phyloP scores from a whole-genome alignment of 2,113 vertebrate species.

The Gymnogyps californianus region DNA sequence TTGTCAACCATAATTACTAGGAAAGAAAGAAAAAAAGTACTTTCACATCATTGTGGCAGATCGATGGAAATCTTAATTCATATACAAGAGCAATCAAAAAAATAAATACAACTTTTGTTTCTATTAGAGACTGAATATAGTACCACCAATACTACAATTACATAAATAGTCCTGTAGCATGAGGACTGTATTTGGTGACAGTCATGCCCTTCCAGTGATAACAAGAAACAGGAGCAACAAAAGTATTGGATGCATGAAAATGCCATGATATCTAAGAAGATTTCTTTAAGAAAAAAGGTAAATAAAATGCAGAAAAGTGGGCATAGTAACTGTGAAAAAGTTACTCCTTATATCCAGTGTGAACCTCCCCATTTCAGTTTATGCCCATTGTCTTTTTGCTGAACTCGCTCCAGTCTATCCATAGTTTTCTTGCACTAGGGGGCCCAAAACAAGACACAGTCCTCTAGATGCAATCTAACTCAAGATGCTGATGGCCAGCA shows the following conservation, averaged over 20 bases:
- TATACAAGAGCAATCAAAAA: background rate
- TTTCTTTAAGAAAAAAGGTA: background rate
- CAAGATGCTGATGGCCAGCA: background rate
- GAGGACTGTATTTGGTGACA: background rate
- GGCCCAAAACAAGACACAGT: background rate
- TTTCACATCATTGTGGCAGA: background rate
- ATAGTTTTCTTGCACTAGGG: background rate
- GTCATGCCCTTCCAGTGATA: background rate
- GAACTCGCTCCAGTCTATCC: background rate
- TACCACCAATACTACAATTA: background rate
- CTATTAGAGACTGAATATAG: background rate
- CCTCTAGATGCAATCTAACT: background rate
- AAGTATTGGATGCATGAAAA: background rate
- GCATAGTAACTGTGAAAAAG: background rate
- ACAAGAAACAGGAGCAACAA: background rate
- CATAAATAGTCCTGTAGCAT: background rate
- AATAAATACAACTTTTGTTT: background rate
- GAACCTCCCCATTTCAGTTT: background rate
- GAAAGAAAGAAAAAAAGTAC: background rate
- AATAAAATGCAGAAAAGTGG: background rate
- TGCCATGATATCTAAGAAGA: background rate
- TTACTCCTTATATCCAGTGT: background rate
- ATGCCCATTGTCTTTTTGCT: background rate
- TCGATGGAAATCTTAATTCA: background rate
- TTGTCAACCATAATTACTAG: background rate